phyloP scores from a whole-genome alignment of 1,140 invertebrate genomes.

The Drosophila bifasciata region DNA sequence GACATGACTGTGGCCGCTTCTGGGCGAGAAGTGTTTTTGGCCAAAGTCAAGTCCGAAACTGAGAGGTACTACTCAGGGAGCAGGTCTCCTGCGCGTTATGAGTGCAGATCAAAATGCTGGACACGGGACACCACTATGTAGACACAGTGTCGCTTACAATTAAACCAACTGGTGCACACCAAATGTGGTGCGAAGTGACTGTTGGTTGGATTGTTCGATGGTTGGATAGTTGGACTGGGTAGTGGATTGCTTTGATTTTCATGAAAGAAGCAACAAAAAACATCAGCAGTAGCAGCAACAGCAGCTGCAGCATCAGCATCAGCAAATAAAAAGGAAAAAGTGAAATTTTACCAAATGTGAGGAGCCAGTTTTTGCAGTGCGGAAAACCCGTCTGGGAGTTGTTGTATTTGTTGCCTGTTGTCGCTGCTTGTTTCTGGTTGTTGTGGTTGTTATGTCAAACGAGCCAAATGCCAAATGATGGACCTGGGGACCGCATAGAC shows the following conservation, averaged over 20 bases:
- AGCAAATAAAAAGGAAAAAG: slow-evolving; percentile 67
- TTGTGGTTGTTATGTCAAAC: slow-evolving; percentile 56
- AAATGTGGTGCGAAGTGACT: slow-evolving; percentile 37
- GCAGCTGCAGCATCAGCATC: slow-evolving; percentile 15
- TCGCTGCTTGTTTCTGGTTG: slow-evolving; percentile 33
- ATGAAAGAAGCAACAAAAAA: slow-evolving; percentile 24
- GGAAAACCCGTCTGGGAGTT: slow-evolving; percentile 50
- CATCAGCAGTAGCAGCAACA: too few species aligned
- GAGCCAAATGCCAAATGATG: slow-evolving; percentile 41
- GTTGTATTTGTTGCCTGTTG: slow-evolving; percentile 9
- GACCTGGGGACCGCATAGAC: background rate
- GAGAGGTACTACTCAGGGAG: slow-evolving; percentile 9
- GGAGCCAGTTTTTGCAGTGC: slow-evolving; percentile 44
- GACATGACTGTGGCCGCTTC: slow-evolving; percentile 50
- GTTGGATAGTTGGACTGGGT: too few species aligned
- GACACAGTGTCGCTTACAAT: slow-evolving; percentile 47
- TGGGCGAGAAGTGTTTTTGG: slow-evolving; percentile 53
- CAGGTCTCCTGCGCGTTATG: slow-evolving; percentile 29
- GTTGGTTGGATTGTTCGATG: slow-evolving; percentile 4
- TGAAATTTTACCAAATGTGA: slow-evolving; percentile 70
- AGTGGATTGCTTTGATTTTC: slow-evolving; percentile 44
- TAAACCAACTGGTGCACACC: slow-evolving; percentile 47
- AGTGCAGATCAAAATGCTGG: slow-evolving; percentile 23
- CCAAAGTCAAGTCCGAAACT: slow-evolving; percentile 24
- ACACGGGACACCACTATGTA: background rate